These are phyloP conservation scores for Cheilosia scutellata DNA, from an alignment of 2,888 invertebrate species.

Conservation along the genomic window DNA sequence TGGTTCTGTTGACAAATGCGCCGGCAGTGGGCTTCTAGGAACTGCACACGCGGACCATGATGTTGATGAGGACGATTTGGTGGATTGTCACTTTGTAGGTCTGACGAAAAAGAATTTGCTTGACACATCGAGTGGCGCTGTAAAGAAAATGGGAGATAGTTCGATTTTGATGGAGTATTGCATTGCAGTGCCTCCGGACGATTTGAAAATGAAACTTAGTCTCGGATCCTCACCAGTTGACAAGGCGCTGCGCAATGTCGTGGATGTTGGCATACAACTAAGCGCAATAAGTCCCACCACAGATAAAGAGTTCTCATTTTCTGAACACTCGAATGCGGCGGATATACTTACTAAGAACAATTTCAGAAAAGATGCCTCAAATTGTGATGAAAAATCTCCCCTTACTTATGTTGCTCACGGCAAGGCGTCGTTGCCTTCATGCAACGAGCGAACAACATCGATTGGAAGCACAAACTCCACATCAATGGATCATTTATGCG, in stretches of 20 bases:
- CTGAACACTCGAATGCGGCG: slow-evolving; percentile 38
- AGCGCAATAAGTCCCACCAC: slow-evolving; percentile 29
- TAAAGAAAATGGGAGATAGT: background rate
- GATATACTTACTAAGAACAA: slow-evolving; percentile 25
- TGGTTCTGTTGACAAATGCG: slow-evolving; percentile 53
- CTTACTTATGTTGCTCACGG: slow-evolving; percentile 25
- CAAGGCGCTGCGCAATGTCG: slow-evolving; percentile 52
- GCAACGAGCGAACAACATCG: slow-evolving; percentile 51
- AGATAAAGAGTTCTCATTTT: slow-evolving; percentile 26
- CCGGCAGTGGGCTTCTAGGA: background rate
- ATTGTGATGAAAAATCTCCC: slow-evolving; percentile 55
- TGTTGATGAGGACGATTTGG: slow-evolving; percentile 19
- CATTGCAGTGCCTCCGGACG: slow-evolving; percentile 21
- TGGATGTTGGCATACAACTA: slow-evolving; percentile 55
- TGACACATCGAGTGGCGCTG: slow-evolving; percentile 21
- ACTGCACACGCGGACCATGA: background rate
- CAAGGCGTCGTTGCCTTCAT: slow-evolving; percentile 18
- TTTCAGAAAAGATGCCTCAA: slow-evolving; percentile 16
- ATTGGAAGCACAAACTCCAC: slow-evolving; percentile 41
- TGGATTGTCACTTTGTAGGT: slow-evolving; percentile 38
- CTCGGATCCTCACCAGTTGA: slow-evolving; percentile 51
- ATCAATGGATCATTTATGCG: slow-evolving; percentile 56
- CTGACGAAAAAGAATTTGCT: slow-evolving; percentile 5
- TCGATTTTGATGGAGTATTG: slow-evolving; percentile 34
- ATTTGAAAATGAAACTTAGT: slow-evolving; percentile 12